These are phyloP conservation scores for Acrossocheilus wenchowensis DNA, from an alignment of 2,797 vertebrate species.

Conservation along the genomic window DNA sequence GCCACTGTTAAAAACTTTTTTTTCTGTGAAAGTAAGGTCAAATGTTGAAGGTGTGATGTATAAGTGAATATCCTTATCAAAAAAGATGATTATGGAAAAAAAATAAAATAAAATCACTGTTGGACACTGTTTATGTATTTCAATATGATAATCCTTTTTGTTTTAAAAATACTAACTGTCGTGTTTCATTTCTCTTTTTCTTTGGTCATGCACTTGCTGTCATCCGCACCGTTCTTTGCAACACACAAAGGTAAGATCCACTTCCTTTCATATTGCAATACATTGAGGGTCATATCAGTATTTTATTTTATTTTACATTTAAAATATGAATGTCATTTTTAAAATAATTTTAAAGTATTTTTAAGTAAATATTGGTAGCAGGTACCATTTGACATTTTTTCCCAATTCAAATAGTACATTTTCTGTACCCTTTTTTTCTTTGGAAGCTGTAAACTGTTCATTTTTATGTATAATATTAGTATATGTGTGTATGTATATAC, in stretches of 20 bases:
- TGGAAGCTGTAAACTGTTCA: not conserved
- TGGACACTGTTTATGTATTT: not conserved
- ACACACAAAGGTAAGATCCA: constrained; percentile 72
- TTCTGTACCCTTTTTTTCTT: not conserved
- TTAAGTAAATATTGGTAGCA: not conserved
- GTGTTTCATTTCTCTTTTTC: not conserved
- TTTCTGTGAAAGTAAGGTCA: not conserved
- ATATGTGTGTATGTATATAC: not conserved
- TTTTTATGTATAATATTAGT: not conserved
- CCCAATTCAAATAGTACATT: not conserved
- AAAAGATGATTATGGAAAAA: not conserved
- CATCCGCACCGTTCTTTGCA: constrained; percentile 18
- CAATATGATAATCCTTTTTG: not conserved
- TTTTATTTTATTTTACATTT: not conserved
- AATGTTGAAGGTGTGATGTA: constrained; percentile 32
- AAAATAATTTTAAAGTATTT: not conserved
- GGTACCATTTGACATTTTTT: not conserved
- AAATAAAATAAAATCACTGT: not conserved
- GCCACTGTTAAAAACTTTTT: constrained; percentile 38
- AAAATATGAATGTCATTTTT: not conserved
- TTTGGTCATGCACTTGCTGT: not conserved
- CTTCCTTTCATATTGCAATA: not conserved
- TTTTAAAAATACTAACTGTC: not conserved
- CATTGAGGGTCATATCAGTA: not conserved
- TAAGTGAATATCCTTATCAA: not conserved